These are phyloP conservation scores for Eidolon helvum DNA, from an alignment of 2,113 vertebrate species.

Conservation along the genomic window DNA sequence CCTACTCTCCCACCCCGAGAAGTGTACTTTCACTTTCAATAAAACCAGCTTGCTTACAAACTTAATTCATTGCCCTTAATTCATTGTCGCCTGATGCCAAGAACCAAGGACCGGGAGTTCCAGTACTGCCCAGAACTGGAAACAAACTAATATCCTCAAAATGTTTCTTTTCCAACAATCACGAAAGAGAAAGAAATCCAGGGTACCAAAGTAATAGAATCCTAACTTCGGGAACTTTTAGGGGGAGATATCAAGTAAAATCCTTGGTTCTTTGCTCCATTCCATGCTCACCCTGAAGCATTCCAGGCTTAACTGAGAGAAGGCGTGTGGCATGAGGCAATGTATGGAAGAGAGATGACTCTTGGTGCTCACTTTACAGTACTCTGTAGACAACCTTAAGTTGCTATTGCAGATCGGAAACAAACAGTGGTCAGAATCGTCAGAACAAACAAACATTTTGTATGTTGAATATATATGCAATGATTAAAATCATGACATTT, in stretches of 20 bases:
- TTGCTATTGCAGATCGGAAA: neutral
- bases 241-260: neutral
- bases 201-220: neutral
- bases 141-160: neutral
- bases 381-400: neutral
- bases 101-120: no score
- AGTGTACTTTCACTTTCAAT: no score
- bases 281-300: neutral
- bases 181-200: neutral
- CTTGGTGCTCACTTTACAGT: neutral
- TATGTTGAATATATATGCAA: neutral
- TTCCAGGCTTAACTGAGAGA: neutral
- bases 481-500: slow-evolving; percentile 9
- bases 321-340: neutral
- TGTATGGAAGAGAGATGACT: neutral
- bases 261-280: neutral
- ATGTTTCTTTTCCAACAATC: neutral
- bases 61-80: no score
- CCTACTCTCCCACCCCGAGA: no score
- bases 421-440: neutral
- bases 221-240: neutral
- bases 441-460: neutral
- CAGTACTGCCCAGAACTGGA: no score
- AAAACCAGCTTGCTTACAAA: no score
- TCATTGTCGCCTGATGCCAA: no score